phyloP scores from a whole-genome alignment of 2,113 vertebrate species.

The Labeo catla region DNA sequence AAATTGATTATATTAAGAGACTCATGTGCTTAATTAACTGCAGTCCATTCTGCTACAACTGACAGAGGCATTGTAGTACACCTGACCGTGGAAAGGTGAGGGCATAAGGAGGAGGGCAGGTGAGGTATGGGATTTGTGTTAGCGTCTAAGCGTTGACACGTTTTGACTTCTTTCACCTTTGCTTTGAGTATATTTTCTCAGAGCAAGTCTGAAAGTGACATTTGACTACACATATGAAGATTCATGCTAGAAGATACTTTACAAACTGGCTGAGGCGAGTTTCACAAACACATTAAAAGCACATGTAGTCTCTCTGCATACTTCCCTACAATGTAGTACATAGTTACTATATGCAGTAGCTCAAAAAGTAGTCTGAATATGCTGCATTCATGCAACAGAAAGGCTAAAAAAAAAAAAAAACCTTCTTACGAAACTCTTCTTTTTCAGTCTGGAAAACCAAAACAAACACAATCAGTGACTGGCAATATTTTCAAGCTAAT shows the following conservation, averaged over 20 bases:
- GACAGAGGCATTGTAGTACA: conserved; percentile 84
- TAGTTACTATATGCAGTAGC: not conserved
- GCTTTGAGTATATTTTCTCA: not conserved
- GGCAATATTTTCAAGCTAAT: not conserved
- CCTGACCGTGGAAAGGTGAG: conserved; percentile 72
- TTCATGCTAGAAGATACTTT: not conserved
- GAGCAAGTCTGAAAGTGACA: not conserved
- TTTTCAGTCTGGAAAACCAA: not conserved
- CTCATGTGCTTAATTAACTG: conserved; percentile 99
- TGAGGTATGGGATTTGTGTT: conserved; percentile 15
- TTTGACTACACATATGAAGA: not conserved
- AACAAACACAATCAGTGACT: not conserved
- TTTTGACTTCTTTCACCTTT: conserved; percentile 2
- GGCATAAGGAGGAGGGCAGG: conserved; percentile 62
- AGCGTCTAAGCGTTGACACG: not conserved
- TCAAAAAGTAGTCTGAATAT: not conserved
- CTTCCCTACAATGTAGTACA: not conserved
- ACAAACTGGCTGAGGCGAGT: not conserved
- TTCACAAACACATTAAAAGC: not conserved
- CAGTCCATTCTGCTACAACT: conserved; percentile 89
- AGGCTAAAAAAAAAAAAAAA: not conserved
- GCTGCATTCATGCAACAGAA: not conserved
- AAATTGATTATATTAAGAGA: conserved; percentile 99
- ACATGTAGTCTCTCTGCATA: not conserved
- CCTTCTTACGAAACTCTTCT: not conserved